Conservation (phyloP, 2,113 vertebrate genomes). For the Apeltes quadracus region DNA sequence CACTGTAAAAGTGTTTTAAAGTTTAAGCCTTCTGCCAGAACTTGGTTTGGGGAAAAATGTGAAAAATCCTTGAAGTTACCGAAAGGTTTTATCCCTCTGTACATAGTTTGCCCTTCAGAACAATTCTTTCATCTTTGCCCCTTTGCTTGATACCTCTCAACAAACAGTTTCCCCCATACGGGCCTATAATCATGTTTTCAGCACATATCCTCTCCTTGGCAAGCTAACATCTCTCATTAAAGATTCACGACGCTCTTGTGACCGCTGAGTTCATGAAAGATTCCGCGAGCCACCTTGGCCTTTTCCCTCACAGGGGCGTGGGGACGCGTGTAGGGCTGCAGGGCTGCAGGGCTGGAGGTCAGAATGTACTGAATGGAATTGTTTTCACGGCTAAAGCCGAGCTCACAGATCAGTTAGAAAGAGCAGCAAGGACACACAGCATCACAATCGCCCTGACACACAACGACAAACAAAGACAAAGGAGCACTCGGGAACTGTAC, state of each 20-base stretch:
- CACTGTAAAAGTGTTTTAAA: slow-evolving; percentile 7
- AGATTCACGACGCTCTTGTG: slow-evolving; percentile 70
- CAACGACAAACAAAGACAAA: slow-evolving; percentile 22
- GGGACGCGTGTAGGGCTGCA: slow-evolving; percentile 18
- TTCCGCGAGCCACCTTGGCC: slow-evolving; percentile 49
- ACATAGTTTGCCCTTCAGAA: slow-evolving; percentile 57
- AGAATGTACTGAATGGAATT: slow-evolving; percentile 33
- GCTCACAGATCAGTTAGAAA: slow-evolving; percentile 2
- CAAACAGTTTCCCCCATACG: slow-evolving; percentile 45
- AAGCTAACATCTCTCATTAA: slow-evolving; percentile 66
- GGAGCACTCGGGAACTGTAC: neutral
- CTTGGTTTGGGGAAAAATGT: neutral
- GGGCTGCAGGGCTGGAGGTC: slow-evolving; percentile 56
- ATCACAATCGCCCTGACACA: slow-evolving; percentile 22
- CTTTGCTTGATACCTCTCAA: slow-evolving; percentile 23
- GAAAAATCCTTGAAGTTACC: slow-evolving; percentile 29
- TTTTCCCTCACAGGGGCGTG: slow-evolving; percentile 10
- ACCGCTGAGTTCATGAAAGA: slow-evolving; percentile 55
- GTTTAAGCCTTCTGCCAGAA: slow-evolving; percentile 4
- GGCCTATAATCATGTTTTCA: slow-evolving; percentile 75
- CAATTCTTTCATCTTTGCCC: slow-evolving; percentile 33
- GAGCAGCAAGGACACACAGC: slow-evolving; percentile 18
- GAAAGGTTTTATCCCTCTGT: slow-evolving; percentile 27
- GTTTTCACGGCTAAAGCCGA: slow-evolving; percentile 50
- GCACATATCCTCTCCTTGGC: slow-evolving; percentile 70